phyloP scores from a whole-genome alignment of 2,888 invertebrate species.

The Heliconius ismenius region DNA sequence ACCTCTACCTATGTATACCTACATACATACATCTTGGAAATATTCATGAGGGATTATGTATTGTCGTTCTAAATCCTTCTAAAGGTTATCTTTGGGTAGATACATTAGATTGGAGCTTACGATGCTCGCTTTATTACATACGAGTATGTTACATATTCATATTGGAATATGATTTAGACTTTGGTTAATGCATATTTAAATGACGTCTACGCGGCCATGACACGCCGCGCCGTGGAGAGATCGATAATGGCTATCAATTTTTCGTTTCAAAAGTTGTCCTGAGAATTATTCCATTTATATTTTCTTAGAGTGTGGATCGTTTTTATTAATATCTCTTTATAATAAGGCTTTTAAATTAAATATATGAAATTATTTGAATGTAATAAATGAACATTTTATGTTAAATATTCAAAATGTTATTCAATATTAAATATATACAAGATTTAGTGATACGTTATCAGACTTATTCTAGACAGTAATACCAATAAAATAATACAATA shows the following conservation, averaged over 20 bases:
- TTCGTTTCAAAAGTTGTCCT: neutral
- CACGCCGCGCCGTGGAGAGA: neutral
- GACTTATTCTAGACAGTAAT: too few species aligned
- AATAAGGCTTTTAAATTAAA: neutral
- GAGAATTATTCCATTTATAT: neutral
- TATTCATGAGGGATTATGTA: slow-evolving; percentile 35
- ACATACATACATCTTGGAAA: slow-evolving; percentile 18
- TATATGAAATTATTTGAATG: too few species aligned
- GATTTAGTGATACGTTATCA: too few species aligned
- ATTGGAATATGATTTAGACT: neutral
- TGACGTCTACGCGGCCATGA: neutral
- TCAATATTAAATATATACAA: too few species aligned
- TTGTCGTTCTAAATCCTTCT: slow-evolving; percentile 23
- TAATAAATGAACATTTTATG: too few species aligned
- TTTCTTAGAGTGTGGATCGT: neutral
- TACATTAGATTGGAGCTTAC: slow-evolving; percentile 19
- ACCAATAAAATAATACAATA: too few species aligned
- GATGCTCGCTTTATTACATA: neutral
- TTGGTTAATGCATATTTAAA: slow-evolving; percentile 1
- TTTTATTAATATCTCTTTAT: neutral
- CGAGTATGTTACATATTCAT: neutral
- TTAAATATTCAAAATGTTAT: too few species aligned
- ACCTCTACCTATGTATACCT: neutral
- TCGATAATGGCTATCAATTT: neutral
- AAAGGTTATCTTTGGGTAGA: slow-evolving; percentile 19